A percentile compares a stretch with the other conserved stretches of the same genome.
Conservation (phyloP, 2,888 invertebrate genomes). For the Scaptomyza caliginosa region DNA sequence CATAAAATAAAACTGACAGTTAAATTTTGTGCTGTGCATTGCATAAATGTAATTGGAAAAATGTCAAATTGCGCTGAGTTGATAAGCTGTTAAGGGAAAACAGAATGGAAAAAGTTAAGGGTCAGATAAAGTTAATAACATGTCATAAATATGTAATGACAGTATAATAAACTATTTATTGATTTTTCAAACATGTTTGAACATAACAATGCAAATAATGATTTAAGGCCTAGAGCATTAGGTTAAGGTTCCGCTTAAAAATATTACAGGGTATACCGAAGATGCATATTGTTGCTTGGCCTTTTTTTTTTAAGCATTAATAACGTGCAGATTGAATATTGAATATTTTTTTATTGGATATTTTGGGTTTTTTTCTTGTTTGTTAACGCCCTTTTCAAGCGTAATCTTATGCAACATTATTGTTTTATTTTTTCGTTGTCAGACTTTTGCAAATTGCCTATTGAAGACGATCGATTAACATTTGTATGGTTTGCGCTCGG, state of each 20-base stretch:
- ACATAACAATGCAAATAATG: neutral
- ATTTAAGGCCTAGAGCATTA: neutral
- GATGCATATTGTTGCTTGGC: slow-evolving; percentile 19
- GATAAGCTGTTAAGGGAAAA: neutral
- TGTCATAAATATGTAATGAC: neutral
- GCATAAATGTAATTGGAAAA: slow-evolving; percentile 31
- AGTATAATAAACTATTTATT: slow-evolving; percentile 1
- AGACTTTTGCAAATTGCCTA: slow-evolving; percentile 49
- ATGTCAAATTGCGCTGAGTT: slow-evolving; percentile 16
- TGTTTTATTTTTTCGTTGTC: too few relatives aligned
- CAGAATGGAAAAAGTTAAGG: neutral
- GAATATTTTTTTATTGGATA: neutral
- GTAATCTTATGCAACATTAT: slow-evolving; percentile 49
- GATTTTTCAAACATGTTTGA: too few relatives aligned
- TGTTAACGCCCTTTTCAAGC: slow-evolving; percentile 43
- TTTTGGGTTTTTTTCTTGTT: slow-evolving; percentile 24
- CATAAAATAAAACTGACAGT: slow-evolving; percentile 30
- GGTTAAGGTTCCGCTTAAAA: neutral
- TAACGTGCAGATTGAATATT: slow-evolving; percentile 15
- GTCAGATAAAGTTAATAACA: neutral
- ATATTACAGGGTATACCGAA: neutral
- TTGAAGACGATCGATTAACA: slow-evolving; percentile 66
- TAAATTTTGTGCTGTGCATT: slow-evolving; percentile 5
- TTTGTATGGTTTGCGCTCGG: slow-evolving; percentile 51
- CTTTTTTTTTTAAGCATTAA: slow-evolving; percentile 36